phyloP scores from a whole-genome alignment of 2,888 invertebrate genomes.

The Zele albiditarsus region DNA sequence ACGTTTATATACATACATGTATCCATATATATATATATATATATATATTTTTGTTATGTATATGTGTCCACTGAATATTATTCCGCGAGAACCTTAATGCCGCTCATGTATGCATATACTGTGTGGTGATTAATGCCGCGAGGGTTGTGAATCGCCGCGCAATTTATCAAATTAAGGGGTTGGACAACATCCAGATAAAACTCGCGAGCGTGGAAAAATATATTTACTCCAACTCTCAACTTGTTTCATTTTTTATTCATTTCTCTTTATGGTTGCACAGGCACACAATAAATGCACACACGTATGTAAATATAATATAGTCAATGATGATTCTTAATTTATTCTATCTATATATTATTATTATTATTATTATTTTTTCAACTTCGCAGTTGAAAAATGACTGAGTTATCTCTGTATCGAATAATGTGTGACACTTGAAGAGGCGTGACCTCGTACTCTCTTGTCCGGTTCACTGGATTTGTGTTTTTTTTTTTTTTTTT shows the following conservation, averaged over 20 bases:
- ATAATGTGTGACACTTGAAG: conserved; percentile 53
- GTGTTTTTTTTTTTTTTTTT: neutral
- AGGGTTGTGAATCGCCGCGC: conserved; percentile 69
- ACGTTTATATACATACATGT: conserved; percentile 35
- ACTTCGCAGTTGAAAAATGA: conserved; percentile 65
- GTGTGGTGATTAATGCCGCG: conserved; percentile 69
- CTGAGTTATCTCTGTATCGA: conserved; percentile 71
- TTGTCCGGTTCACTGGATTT: conserved; percentile 22
- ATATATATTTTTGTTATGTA: neutral
- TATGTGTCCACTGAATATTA: conserved; percentile 31
- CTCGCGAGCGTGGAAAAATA: conserved; percentile 66
- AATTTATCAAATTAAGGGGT: conserved; percentile 73
- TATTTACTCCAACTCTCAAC: conserved; percentile 17
- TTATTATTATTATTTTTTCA: neutral
- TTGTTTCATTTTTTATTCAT: conserved; percentile 19
- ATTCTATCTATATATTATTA: too few relatives aligned
- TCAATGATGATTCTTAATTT: conserved; percentile 8
- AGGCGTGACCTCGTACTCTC: conserved; percentile 60
- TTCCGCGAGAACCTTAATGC: conserved; percentile 60
- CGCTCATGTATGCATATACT: conserved; percentile 71
- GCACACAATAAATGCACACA: neutral
- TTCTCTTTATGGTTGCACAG: neutral
- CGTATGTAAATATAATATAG: neutral
- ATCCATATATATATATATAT: conserved; percentile 1
- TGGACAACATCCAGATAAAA: conserved; percentile 69